Evolutionary conservation across 2,888 invertebrate species (phyloP), one percentile per base, ranked within the genome.

Genomic region (Cenopis cana): DNA sequence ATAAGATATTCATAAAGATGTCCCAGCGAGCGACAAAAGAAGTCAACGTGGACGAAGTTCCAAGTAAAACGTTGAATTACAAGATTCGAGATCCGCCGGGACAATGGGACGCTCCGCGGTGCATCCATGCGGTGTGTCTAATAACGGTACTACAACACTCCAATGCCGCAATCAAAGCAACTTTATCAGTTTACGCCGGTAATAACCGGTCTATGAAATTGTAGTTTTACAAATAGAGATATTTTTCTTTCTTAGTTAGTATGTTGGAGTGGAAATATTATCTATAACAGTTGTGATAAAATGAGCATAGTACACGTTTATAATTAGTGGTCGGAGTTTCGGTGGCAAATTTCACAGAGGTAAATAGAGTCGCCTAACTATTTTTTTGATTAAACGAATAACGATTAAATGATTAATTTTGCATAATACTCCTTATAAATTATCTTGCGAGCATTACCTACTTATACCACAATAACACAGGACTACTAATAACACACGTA

Each of bases 1-100:
- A 90, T 91, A 90, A 90, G 88, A 89, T 90, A 90, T 91, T 91
- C 86, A 90, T 90, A 89, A 89, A 90, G 88, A 90, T 86, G 86
- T 89, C 86, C 82, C 82, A 77, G 73, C 69, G 81, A 77, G 85
- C 79, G 84, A 88, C 86, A 86, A 89, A 86, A 87, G 87, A 86
- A 83, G 78, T 59, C 65, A 49, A 55, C 49, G 55, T 55, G 55
- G 79, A 81, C 80, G 82, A 82, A 78, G 77, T 82, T 80, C 77
- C 78, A 81, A 81, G 83, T 86, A 82, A 85, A 89, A 89, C 85
- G 84, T 84, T 84, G 86, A 89, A 88, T 88, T 85, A 87, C 81
- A 83, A 82, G 83, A 81, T 75, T 79, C 77, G 77, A 77, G 81
- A 79, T 78, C 74, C 76, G 76, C 76, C 74, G 76, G 77, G 76